Evolutionary conservation across 92 coral and sea anemone genomes (phyloP).

Genomic region (Umimayanthus chanpuru): DNA sequence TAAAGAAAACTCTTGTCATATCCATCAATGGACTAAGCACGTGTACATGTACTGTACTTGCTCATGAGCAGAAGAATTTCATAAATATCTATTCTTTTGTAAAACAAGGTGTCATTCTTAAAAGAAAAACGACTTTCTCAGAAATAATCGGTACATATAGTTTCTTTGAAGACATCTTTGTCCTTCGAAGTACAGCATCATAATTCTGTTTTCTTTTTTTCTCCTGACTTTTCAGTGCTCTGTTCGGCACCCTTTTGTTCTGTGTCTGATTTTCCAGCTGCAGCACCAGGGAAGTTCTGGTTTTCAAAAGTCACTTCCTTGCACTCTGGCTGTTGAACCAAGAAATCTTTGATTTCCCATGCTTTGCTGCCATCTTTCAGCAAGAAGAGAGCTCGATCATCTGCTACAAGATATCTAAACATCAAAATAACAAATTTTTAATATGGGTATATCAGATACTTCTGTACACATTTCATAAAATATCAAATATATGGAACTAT

Average conservation of each 20-base stretch:
- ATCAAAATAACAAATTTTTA: not conserved
- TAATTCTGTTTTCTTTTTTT: constrained; percentile 13
- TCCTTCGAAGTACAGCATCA: not conserved
- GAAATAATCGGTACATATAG: not conserved
- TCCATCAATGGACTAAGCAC: too few species aligned
- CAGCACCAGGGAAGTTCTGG: constrained; percentile 94
- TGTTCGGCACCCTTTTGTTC: constrained; percentile 60
- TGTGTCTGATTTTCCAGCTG: constrained; percentile 45
- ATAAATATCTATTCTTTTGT: too few species aligned
- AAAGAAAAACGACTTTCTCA: not conserved
- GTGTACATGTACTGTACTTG: too few species aligned
- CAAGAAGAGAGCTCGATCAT: constrained; percentile 83
- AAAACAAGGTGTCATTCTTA: too few species aligned
- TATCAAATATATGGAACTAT: too few species aligned
- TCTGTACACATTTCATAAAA: not conserved
- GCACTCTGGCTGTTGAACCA: constrained; percentile 93
- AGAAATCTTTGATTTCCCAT: constrained; percentile 94
- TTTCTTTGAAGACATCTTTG: not conserved
- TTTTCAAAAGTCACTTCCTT: constrained; percentile 95
- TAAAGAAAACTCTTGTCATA: too few species aligned
- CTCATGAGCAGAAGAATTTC: too few species aligned
- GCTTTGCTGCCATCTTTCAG: constrained; percentile 95
- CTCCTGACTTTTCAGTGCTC: not conserved
- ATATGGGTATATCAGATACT: not conserved
- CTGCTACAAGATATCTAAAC: constrained; percentile 85